phyloP scores from a whole-genome alignment of 2,888 invertebrate species.

The Stratiomys singularior region DNA sequence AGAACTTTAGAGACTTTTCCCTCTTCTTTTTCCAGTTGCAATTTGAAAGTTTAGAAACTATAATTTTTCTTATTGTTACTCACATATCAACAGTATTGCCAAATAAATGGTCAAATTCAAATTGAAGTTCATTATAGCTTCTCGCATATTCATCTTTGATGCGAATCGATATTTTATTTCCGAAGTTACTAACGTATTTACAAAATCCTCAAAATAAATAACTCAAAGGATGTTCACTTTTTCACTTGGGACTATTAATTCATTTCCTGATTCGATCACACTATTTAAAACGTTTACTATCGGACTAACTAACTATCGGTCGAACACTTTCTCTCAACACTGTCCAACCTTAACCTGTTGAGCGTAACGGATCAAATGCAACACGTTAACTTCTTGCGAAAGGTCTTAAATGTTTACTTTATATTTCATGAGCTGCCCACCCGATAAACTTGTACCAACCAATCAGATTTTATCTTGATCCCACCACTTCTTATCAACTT shows the following conservation, averaged over 20 bases:
- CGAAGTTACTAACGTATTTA: no score
- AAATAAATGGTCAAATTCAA: slow-evolving; percentile 23
- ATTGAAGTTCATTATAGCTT: slow-evolving; percentile 1
- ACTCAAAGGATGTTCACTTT: no score
- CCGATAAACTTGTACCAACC: not conserved
- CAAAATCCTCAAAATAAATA: not conserved
- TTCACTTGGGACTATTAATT: no score
- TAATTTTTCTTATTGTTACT: slow-evolving; percentile 27
- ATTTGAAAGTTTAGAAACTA: no score
- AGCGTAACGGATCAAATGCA: slow-evolving; percentile 5
- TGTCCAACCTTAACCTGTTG: slow-evolving; percentile 34
- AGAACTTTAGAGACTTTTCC: no score
- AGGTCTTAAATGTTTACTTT: slow-evolving; percentile 26
- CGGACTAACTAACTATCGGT: no score
- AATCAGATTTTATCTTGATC: slow-evolving; percentile 17
- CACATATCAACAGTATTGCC: slow-evolving; percentile 28
- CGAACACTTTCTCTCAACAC: no score
- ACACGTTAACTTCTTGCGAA: not conserved
- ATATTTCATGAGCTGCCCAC: slow-evolving; percentile 19
- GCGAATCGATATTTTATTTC: not conserved
- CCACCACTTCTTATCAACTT: slow-evolving; percentile 28
- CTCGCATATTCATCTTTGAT: not conserved
- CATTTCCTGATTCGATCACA: not conserved
- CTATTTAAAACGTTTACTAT: not conserved
- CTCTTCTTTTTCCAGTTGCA: no score